Evolutionary conservation across 1,140 invertebrate species (phyloP), one percentile per base, ranked within the genome.

Genomic region (Diorhabda sublineata): DNA sequence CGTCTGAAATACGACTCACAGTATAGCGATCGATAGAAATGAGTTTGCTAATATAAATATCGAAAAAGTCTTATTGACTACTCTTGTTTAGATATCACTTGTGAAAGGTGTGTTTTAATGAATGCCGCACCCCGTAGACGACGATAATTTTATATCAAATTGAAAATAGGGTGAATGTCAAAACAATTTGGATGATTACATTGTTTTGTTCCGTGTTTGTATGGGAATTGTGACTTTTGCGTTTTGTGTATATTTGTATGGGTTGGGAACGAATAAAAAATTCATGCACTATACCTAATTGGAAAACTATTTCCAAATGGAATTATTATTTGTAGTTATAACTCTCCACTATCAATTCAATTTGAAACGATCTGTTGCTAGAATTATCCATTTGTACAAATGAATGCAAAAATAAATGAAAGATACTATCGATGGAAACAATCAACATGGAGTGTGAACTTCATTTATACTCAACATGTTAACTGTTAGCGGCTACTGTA

Each of bases 171-270:
- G 47, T 52, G 47, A 52, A 52, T 52, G 47, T 52, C 47, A 52
- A 52, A 52, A 52, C 47, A 52, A 52, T 52, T 52, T 52, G 47
- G 47, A 52, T 52, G 47, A 52, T 52, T 52, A 52, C 47, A n/a
- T 52, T 52, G 47, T 52, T 52, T 52, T 52, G n/a, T 52, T 52
- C 47, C 47, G 47, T 52, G 47, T 52, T 52, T 52, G 6, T 52
- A 52, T 52, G 4, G 6, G 47, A 4, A 52, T 52, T 52, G 47
- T n/a, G 47, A 52, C 6, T 26, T 26, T 26, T 26, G 26, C 26
- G 26, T 26, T 26, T 26, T 26, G 26, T 26, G 26, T 26, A 2
- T 52, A 52, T 52, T 52, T 52, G 47, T n/a, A 4, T 6, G 47
- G 47, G 47, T 52, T 52, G 47, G 47, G 6, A 52, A 8, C 6